These are phyloP conservation scores for Macrophya alboannulata DNA, from an alignment of 2,888 invertebrate species.

Conservation along the genomic window DNA sequence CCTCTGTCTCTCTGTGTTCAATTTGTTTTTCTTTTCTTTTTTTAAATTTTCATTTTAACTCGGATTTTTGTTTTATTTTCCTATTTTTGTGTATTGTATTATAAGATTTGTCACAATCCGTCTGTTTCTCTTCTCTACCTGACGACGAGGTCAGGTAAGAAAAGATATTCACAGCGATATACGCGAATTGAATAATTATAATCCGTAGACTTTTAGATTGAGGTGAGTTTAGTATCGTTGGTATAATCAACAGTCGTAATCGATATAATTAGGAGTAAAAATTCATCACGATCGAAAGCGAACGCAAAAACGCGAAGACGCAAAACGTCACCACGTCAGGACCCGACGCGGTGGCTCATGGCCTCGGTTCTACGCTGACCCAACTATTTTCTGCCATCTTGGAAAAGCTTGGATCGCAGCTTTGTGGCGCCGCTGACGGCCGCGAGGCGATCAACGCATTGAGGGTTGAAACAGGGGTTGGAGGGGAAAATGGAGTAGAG, in stretches of 20 bases:
- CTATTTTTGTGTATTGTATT: not conserved
- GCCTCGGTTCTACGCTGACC: slow-evolving; percentile 52
- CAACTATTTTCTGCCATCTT: slow-evolving; percentile 54
- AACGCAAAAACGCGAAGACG: slow-evolving; percentile 52
- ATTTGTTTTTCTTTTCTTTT: not conserved
- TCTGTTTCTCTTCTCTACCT: not conserved
- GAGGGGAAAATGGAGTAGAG: slow-evolving; percentile 18
- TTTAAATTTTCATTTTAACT: not conserved
- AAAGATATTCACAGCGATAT: not conserved
- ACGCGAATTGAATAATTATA: slow-evolving; percentile 2
- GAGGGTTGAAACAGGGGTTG: not conserved
- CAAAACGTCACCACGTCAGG: slow-evolving; percentile 56
- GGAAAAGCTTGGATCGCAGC: slow-evolving; percentile 51
- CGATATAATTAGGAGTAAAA: not conserved
- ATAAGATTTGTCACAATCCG: not conserved
- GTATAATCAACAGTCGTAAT: not conserved
- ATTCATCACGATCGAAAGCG: not conserved
- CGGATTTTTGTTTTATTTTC: not conserved
- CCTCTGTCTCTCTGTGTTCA: not conserved
- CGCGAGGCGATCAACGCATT: slow-evolving; percentile 45
- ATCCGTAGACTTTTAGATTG: not conserved
- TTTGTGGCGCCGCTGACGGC: slow-evolving; percentile 55
- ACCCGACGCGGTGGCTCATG: slow-evolving; percentile 56
- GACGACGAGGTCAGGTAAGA: slow-evolving; percentile 25
- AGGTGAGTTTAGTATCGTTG: not conserved